Percentiles rank a stretch among this genome's conserved stretches.
Conservation (phyloP, 2,888 invertebrate genomes). For the Limnephilus rhombicus region DNA sequence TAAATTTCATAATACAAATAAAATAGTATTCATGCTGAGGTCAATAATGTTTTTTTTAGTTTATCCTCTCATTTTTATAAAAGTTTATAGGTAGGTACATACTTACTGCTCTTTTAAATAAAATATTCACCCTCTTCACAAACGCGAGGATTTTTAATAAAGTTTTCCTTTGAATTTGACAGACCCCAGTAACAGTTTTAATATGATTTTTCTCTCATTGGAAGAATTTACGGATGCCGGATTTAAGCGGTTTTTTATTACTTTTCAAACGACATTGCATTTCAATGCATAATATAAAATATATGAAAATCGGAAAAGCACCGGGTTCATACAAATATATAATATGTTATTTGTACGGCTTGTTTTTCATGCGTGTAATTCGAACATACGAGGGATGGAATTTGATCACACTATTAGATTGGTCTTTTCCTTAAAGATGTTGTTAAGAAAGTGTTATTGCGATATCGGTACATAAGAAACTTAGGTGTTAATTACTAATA, state of each 20-base stretch:
- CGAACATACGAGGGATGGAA: too few species aligned
- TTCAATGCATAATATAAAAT: background rate
- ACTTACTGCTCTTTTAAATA: background rate
- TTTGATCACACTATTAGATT: too few species aligned
- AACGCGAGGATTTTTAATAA: conserved; percentile 33
- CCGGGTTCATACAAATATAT: too few species aligned
- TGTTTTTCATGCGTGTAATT: too few species aligned
- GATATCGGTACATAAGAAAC: background rate
- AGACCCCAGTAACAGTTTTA: conserved; percentile 14
- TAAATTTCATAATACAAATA: too few species aligned
- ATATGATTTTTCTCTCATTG: background rate
- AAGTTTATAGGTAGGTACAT: too few species aligned
- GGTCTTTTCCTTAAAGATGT: too few species aligned
- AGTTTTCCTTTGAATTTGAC: conserved; percentile 34
- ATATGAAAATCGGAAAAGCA: background rate
- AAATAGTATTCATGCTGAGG: too few species aligned
- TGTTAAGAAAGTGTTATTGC: background rate
- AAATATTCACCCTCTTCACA: background rate
- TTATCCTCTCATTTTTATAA: too few species aligned
- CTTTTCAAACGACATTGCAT: background rate
- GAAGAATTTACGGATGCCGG: background rate
- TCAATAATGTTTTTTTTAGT: too few species aligned
- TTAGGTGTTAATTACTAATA: too few species aligned
- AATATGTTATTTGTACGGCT: too few species aligned
- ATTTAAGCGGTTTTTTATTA: background rate